Evolutionary conservation across 2,888 invertebrate genomes (phyloP), one percentile per base, ranked within the genome.

Genomic region (Phortica magna): DNA sequence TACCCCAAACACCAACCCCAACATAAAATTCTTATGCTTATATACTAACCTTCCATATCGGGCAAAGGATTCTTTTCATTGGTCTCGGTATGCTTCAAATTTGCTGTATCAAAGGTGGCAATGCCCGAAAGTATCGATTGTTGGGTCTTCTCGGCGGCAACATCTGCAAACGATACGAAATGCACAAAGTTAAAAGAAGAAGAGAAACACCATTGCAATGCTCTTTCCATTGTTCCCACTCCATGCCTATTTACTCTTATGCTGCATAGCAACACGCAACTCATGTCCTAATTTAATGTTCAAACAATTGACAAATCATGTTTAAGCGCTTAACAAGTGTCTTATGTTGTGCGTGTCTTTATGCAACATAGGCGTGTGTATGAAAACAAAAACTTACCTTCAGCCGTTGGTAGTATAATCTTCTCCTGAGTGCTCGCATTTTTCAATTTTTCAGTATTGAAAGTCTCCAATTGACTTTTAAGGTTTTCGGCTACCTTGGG

Each of bases 41-140:
- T 19, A 9, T 10, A 70, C 88, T 91, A 94, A 98, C 98, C 97
- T 93, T 96, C 96, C 95, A 97, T 97, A 91, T 97, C 97, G 67
- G 98, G 98, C 89, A 98, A 95, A 74, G 97, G 95, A 92, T 98
- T 98, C 93, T 98, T 98, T 92, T 98, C 98, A 88, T 96, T 95
- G 77, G 98, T 98, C 92, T 97, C 96, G 72, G 97, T 96, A 92
- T 97, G 98, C 92, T 97, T 97, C 92, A 98, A 93, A 91, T 95
- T 95, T 84, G 93, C 94, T 78, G 96, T 94, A 92, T 98, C 96
- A 91, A 98, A 98, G 83, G 94, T 94, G 92, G 96, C 96, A 88
- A 98, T 97, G 75, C 97, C 97, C 87, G 95, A 96, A 89, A 97
- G 95, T 80, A 97, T 93, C 79, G 96, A 96, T 91, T 96, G 95